Evolutionary conservation across 2,113 vertebrate species (phyloP).

Genomic region (Calidris pygmaea): DNA sequence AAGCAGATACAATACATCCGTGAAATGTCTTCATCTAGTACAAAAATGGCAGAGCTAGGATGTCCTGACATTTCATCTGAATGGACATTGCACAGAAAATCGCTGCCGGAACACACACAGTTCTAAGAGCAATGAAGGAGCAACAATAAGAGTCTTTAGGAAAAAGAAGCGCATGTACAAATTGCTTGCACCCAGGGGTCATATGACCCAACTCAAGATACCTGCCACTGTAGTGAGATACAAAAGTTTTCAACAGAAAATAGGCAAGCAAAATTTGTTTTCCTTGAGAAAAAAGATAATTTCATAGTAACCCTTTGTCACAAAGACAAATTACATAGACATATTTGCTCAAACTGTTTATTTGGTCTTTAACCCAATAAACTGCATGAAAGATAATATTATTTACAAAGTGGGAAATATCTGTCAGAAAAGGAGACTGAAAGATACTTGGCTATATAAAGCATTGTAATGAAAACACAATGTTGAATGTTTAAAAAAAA

Average conservation of each 20-base stretch:
- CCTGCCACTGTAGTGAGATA: neutral
- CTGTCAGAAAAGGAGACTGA: neutral
- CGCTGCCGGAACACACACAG: neutral
- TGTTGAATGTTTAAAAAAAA: neutral
- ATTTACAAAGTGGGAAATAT: neutral
- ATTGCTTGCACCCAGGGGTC: neutral
- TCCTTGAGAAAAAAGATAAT: neutral
- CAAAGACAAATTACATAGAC: neutral
- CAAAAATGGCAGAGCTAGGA: neutral
- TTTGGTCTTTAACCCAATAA: neutral
- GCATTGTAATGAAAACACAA: neutral
- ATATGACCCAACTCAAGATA: neutral
- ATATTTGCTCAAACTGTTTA: neutral
- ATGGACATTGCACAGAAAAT: neutral
- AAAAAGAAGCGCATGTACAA: neutral
- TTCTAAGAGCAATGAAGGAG: neutral
- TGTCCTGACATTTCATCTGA: constrained; percentile 4
- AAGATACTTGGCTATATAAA: neutral
- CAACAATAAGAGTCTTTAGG: neutral
- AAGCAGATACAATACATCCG: neutral
- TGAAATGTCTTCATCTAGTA: neutral
- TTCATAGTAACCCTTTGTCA: neutral
- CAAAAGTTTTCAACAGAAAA: neutral
- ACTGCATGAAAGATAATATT: neutral
- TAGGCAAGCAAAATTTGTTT: neutral